A percentile compares a stretch with the other conserved stretches of the same genome.
Evolutionary conservation across 1,140 invertebrate genomes (phyloP).

Genomic region (Riptortus pedestris): DNA sequence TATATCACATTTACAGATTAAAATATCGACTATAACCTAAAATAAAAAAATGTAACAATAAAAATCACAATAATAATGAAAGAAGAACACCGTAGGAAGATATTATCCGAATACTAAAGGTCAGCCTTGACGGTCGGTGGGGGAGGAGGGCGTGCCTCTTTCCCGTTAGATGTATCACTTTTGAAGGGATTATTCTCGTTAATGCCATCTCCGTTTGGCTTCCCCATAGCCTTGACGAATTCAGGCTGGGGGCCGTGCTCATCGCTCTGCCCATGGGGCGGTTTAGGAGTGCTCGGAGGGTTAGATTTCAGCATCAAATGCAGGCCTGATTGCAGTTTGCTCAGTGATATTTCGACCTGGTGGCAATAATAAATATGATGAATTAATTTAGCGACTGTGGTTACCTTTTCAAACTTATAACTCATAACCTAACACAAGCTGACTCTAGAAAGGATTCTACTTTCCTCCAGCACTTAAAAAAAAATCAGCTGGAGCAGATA

Average conservation of each 20-base stretch:
- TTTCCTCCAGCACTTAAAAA: neutral
- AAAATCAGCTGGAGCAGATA: neutral
- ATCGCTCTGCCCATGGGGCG: neutral
- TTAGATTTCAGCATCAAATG: neutral
- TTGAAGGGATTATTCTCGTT: neutral
- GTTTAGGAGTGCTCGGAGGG: neutral
- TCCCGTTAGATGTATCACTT: too few relatives aligned
- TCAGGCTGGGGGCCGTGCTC: neutral
- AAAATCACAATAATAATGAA: constrained; percentile 5
- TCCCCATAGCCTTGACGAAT: neutral
- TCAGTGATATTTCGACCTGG: constrained; percentile 11
- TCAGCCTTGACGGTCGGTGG: neutral
- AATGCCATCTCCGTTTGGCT: neutral
- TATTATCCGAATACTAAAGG: neutral
- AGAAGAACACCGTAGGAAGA: neutral
- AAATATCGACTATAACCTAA: constrained; percentile 2
- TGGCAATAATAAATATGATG: neutral
- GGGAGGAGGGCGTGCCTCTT: neutral
- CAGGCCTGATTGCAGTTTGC: constrained; percentile 9
- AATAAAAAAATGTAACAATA: constrained; percentile 11
- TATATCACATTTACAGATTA: constrained; percentile 8
- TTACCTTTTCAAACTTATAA: neutral
- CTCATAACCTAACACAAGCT: neutral
- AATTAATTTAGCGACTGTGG: neutral
- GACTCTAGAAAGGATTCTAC: neutral